A percentile compares a stretch with the other conserved stretches of the same genome.
phyloP scores from a whole-genome alignment of 2,797 vertebrate genomes.

The Acestrorhynchus altus region DNA sequence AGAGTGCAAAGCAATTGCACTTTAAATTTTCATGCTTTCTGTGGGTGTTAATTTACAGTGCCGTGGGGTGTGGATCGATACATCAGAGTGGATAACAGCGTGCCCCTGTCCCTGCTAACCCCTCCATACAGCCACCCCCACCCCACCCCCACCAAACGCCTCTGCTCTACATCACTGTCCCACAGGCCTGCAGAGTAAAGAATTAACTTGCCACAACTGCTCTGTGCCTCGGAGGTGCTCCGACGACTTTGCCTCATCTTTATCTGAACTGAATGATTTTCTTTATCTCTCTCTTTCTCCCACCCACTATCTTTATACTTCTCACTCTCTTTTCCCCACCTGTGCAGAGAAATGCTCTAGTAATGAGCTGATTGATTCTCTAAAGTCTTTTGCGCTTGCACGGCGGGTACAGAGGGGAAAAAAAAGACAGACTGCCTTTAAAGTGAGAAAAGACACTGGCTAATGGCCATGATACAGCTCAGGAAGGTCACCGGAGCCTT shows the following conservation, averaged over 20 bases:
- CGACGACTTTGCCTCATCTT: slow-evolving; percentile 31
- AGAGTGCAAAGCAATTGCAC: slow-evolving; percentile 82
- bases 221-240: slow-evolving; percentile 25
- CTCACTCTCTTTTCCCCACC: slow-evolving; percentile 12
- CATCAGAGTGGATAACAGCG: slow-evolving; percentile 67
- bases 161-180: slow-evolving; percentile 50
- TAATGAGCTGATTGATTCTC: slow-evolving; percentile 60
- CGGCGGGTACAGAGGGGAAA: background rate
- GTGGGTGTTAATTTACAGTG: slow-evolving; percentile 82
- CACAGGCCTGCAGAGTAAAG: slow-evolving; percentile 38
- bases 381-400: slow-evolving; percentile 41
- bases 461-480: slow-evolving; percentile 51
- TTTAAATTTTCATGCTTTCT: slow-evolving; percentile 82
- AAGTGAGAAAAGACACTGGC: slow-evolving; percentile 50
- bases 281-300: slow-evolving; percentile 15
- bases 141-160: slow-evolving; percentile 52
- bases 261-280: slow-evolving; percentile 15
- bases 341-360: slow-evolving; percentile 24
- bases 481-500: slow-evolving; percentile 66
- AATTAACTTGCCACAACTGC: slow-evolving; percentile 43
- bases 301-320: slow-evolving; percentile 2
- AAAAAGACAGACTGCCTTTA: slow-evolving; percentile 25
- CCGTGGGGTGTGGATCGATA: slow-evolving; percentile 76
- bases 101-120: slow-evolving; percentile 65
- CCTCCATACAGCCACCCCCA: slow-evolving; percentile 55